These are phyloP conservation scores for Aplysina aerophoba DNA, from an alignment of 37 sponge, comb jelly and placozoan genomes.

Conservation along the genomic window DNA sequence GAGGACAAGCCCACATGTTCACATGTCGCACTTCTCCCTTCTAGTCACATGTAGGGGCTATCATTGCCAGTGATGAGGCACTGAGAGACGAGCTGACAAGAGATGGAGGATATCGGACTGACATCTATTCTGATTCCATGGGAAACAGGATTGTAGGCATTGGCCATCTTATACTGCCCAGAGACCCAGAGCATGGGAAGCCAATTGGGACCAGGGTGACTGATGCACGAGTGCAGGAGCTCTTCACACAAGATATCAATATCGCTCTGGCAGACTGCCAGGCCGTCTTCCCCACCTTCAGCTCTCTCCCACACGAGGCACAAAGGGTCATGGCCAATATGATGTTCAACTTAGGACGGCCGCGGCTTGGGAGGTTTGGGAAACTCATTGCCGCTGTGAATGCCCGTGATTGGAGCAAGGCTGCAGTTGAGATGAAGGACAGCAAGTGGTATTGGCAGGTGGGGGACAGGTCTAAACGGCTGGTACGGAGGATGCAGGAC, in stretches of 20 bases:
- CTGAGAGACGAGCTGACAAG: background rate
- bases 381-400: background rate
- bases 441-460: background rate
- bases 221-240: background rate
- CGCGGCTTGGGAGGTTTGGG: background rate
- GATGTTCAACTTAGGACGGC: background rate
- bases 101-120: background rate
- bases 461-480: background rate
- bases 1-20: too few species aligned
- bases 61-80: background rate
- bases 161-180: background rate
- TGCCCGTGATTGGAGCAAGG: background rate
- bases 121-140: background rate
- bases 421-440: background rate
- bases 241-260: background rate
- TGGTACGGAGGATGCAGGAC: background rate
- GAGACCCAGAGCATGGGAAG: background rate
- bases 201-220: background rate
- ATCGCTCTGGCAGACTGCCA: background rate
- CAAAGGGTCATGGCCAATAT: background rate
- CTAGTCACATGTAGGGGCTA: too few species aligned
- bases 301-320: background rate
- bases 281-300: background rate
- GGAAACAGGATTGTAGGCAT: background rate
- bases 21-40: too few species aligned